phyloP scores from a whole-genome alignment of 2,113 vertebrate genomes.

The Chionodraco myersi region DNA sequence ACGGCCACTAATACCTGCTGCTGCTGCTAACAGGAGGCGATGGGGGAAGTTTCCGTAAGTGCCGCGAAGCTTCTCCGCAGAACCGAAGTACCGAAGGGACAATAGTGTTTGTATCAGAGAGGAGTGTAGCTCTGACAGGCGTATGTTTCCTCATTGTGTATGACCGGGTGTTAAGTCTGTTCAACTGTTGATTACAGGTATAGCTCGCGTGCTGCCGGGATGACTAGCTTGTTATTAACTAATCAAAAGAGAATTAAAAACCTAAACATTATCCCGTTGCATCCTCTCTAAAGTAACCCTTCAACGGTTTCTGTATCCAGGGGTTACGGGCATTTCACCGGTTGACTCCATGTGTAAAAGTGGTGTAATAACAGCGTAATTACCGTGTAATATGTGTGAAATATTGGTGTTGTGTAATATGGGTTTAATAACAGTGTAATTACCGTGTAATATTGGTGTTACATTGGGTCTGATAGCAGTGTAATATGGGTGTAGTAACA shows the following conservation, averaged over 20 bases:
- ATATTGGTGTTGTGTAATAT: too few relatives aligned
- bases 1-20: constrained; percentile 65
- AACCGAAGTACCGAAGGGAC: neutral
- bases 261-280: neutral
- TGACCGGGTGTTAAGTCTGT: neutral
- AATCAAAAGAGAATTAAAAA: neutral
- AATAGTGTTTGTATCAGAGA: neutral
- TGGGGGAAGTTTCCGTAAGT: constrained; percentile 79
- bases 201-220: neutral
- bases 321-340: too few relatives aligned
- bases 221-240: constrained; percentile 1
- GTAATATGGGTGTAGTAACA: too few relatives aligned
- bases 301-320: too few relatives aligned
- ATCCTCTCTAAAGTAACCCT: neutral
- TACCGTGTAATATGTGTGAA: too few relatives aligned
- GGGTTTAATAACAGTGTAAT: too few relatives aligned
- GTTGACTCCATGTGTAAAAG: too few relatives aligned
- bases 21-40: constrained; percentile 70
- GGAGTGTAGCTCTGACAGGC: neutral
- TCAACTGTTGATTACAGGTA: neutral
- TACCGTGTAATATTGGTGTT: too few relatives aligned
- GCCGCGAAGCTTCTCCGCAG: constrained; percentile 41
- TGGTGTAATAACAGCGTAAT: too few relatives aligned
- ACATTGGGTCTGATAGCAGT: too few relatives aligned
- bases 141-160: neutral